A percentile compares a stretch with the other conserved stretches of the same genome.
Conservation (phyloP, 2,113 vertebrate species). For the Nothobranchius furzeri region DNA sequence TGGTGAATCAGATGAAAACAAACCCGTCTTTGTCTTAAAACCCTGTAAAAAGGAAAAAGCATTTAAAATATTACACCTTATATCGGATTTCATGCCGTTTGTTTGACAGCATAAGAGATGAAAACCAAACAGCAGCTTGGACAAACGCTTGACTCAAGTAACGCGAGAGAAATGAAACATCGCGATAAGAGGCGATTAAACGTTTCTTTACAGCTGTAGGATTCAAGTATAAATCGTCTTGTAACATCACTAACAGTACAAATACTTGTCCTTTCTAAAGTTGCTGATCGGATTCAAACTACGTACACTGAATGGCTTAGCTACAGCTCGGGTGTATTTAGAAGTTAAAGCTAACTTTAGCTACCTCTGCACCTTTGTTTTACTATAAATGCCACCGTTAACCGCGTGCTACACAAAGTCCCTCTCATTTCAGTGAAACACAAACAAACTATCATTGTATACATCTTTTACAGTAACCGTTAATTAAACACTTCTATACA, state of each 20-base stretch:
- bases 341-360: slow-evolving; percentile 10
- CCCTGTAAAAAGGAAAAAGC: too few species aligned
- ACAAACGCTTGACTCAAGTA: neutral
- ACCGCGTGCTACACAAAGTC: neutral
- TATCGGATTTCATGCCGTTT: too few species aligned
- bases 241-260: neutral
- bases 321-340: neutral
- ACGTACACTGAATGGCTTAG: neutral
- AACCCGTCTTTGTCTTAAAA: too few species aligned
- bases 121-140: too few species aligned
- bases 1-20: too few species aligned
- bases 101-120: too few species aligned
- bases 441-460: neutral
- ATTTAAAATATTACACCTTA: too few species aligned
- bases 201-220: neutral
- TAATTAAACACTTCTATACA: neutral
- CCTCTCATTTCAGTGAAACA: neutral
- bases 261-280: neutral
- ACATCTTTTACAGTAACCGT: neutral
- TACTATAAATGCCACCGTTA: slow-evolving; percentile 35
- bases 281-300: neutral
- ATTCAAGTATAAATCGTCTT: neutral
- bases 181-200: neutral
- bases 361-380: slow-evolving; percentile 45
- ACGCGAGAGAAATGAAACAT: neutral